Evolutionary conservation across 1,140 invertebrate genomes (phyloP), one percentile per base, ranked within the genome.

Genomic region (Drosophila parabipectinata): DNA sequence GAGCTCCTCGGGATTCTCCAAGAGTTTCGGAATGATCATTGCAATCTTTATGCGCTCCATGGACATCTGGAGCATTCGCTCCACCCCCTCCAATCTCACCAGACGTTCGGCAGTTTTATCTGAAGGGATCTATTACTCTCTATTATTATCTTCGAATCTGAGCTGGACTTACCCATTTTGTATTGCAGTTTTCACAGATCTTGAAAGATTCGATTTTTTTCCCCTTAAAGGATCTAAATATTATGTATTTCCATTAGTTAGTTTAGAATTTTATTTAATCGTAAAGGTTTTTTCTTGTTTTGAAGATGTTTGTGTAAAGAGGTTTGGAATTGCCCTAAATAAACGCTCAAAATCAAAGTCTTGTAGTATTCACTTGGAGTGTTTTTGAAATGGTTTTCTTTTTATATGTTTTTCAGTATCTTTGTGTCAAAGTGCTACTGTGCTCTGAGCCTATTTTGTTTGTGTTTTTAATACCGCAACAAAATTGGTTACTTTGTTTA

Each of bases 31-130:
- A 39, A 88, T 10, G 0, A 88, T 71, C 14, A 88, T 50, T 0
- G 79, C 75, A 9, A 88, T 89, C 21, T 79, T 88, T 0, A 88
- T 44, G 1, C 72, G 57, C 0, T 67, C 52, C 30, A 69, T 44
- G 1, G 79, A 59, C 1, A 37, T 18, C 6, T 68, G 30, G 0
- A 88, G 61, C 3, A 79, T 24, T 0, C 21, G 45, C 4, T 77
- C n/a, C 6, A 79, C 77, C 45, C 74, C 64, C 14, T 73, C 67
- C 3, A 84, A 15, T 8, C 62, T 64, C 15, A 30, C 55, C 3
- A 45, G 10, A 0, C 80, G 72, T 44, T 66, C 63, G 15, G 56
- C 44, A n/a, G 44, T 12, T 18, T 14, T 51, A 37, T 73, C 71
- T 73, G 7, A 9, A n/a, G 5, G 9, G 32, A n/a, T 14, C 3